phyloP scores from a whole-genome alignment of 1,140 invertebrate species.

The Pissodes strobi region DNA sequence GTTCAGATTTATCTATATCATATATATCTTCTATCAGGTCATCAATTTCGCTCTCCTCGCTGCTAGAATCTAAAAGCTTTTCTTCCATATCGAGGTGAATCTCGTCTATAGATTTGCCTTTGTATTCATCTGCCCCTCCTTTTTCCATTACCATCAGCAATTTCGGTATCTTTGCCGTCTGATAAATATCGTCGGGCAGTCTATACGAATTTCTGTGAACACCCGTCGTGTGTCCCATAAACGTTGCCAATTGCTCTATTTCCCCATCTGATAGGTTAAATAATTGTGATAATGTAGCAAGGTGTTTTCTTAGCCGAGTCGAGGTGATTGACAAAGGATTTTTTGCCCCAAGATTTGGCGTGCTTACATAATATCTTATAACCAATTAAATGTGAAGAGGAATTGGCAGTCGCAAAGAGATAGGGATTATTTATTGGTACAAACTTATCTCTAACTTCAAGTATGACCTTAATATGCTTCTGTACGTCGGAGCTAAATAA shows the following conservation, averaged over 20 bases:
- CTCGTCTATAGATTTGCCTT: conserved; percentile 51
- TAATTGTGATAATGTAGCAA: conserved; percentile 51
- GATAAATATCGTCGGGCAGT: conserved; percentile 47
- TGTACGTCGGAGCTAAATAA: conserved; percentile 39
- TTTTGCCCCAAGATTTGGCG: conserved; percentile 43
- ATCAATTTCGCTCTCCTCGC: not conserved
- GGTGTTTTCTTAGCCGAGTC: conserved; percentile 49
- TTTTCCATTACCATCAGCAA: conserved; percentile 52
- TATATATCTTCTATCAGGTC: no score
- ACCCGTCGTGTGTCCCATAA: conserved; percentile 39
- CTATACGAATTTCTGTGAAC: conserved; percentile 37
- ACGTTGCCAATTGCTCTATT: conserved; percentile 41
- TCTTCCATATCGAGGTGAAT: conserved; percentile 50
- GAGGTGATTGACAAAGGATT: conserved; percentile 43
- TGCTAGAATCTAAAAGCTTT: conserved; percentile 30
- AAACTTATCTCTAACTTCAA: conserved; percentile 21
- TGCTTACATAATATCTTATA: conserved; percentile 49
- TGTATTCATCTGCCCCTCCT: conserved; percentile 44
- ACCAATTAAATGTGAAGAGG: conserved; percentile 36
- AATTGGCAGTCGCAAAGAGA: conserved; percentile 42
- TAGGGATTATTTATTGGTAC: conserved; percentile 18
- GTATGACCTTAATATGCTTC: conserved; percentile 30
- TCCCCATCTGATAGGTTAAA: conserved; percentile 49
- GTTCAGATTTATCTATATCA: no score
- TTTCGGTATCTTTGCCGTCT: conserved; percentile 51